Base-by-base conservation (phyloP, 2,888 invertebrate genomes). In the Bellardia bayeri region DNA sequence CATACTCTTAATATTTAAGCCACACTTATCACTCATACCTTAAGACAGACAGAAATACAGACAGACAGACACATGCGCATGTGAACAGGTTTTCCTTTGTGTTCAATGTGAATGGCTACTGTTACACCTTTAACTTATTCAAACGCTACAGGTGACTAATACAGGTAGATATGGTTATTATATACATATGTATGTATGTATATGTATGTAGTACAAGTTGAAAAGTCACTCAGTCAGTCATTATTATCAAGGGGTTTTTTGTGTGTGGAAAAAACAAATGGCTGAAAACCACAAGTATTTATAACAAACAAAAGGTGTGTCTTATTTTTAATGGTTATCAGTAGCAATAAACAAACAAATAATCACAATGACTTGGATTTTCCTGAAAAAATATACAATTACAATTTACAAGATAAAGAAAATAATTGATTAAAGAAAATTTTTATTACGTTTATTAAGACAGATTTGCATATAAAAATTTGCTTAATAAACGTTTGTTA, bases 61-160 rank as follows among this genome's bases (percentile, higher is more conserved):
- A 45, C 45, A 45, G 13, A 45, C 45, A 13, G 13, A 45, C 8
- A 45, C 90, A 90, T 91, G 91, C 91, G 91, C 91, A 90, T 86
- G 89, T 85, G 86, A 90, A 89, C 90, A 89, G 89, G 90, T 90
- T 90, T 69, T 51, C 14, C 54, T 51, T 42, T 30, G 30, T 23
- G 2, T n/a, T n/a, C 0, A 51, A 51, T 51, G 51, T 51, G 14
- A n/a, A 13, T 84, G 58, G 69, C 74, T 68, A 72, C 78, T 84
- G 68, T 81, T 76, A 63, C 85, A 79, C 86, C 79, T 86, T 68
- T 66, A 40, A 42, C 33, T 16, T 42, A 75, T 79, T 64, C 45
- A 63, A 85, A 74, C 61, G 71, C 75, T 49, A 87, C 87, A 87
- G 84, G 81, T 86, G 79, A 80, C 56, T 69, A 30, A 63, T n/a